Conservation (phyloP, 2,888 invertebrate species). For the Leptinotarsa tumamoca region DNA sequence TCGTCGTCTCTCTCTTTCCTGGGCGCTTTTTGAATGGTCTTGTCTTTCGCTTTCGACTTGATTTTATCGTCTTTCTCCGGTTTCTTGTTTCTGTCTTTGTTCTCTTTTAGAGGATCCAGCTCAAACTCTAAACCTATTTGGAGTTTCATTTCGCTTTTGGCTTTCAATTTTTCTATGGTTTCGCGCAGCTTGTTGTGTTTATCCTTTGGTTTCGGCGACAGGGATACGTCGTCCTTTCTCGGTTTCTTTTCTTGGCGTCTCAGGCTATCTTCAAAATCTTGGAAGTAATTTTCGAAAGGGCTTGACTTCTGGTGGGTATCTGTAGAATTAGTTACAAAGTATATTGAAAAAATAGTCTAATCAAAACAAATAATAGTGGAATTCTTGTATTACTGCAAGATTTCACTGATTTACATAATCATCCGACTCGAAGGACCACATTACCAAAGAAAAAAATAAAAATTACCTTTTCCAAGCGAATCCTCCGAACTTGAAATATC, state of each 20-base stretch:
- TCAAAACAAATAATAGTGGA: no score
- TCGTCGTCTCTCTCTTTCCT: constrained; percentile 48
- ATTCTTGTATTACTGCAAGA: no score
- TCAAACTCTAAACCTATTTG: constrained; percentile 55
- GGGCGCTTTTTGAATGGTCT: constrained; percentile 45
- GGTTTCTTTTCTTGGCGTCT: constrained; percentile 43
- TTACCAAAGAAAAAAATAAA: not conserved
- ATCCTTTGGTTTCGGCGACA: constrained; percentile 61
- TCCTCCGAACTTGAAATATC: constrained; percentile 52
- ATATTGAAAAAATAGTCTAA: no score
- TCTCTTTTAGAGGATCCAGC: constrained; percentile 58
- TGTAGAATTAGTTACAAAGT: not conserved
- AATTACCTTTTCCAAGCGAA: constrained; percentile 47
- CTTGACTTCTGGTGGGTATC: constrained; percentile 35
- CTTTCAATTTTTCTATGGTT: constrained; percentile 75
- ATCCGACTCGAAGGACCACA: not conserved
- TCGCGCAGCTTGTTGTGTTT: constrained; percentile 65
- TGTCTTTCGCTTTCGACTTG: constrained; percentile 47
- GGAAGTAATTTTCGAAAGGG: constrained; percentile 56
- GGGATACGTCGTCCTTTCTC: constrained; percentile 35
- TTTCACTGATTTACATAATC: no score
- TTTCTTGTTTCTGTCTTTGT: constrained; percentile 56
- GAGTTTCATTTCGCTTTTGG: constrained; percentile 72
- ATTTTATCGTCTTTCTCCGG: constrained; percentile 54
- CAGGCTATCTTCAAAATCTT: constrained; percentile 48